Evolutionary conservation across 2,888 invertebrate genomes (phyloP).

Genomic region (Nymphalis urticae): DNA sequence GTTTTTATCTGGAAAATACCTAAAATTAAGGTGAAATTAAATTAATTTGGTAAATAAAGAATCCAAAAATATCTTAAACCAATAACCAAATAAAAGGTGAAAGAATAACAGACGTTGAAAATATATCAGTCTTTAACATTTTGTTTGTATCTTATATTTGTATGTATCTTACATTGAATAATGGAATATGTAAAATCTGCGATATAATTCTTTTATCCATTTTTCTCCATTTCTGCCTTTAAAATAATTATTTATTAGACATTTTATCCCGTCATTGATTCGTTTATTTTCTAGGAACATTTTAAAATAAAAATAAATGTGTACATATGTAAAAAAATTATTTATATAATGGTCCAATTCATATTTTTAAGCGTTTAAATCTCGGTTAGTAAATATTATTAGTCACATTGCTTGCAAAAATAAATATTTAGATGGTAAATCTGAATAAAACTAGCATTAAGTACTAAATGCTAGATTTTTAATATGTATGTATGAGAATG

Average conservation of each 20-base stretch:
- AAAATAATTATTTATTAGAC: neutral
- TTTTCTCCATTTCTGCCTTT: too few relatives aligned
- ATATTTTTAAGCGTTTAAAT: conserved; percentile 11
- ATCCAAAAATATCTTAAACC: too few relatives aligned
- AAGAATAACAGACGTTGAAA: too few relatives aligned
- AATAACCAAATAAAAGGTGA: too few relatives aligned
- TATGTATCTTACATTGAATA: neutral
- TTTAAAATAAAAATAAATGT: conserved; percentile 3
- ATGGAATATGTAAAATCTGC: neutral
- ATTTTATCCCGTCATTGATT: neutral
- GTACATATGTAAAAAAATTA: conserved; percentile 20
- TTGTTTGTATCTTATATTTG: neutral
- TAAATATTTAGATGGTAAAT: conserved; percentile 1
- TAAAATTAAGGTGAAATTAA: too few relatives aligned
- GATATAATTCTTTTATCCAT: neutral
- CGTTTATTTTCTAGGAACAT: neutral
- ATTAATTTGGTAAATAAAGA: too few relatives aligned
- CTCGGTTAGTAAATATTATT: conserved; percentile 4
- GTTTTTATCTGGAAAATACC: too few relatives aligned
- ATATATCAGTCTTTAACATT: neutral
- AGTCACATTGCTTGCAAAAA: neutral
- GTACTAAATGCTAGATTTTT: too few relatives aligned
- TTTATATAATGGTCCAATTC: conserved; percentile 35
- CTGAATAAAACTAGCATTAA: neutral
- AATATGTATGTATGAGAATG: too few relatives aligned